Evolutionary conservation across 2,888 invertebrate species (phyloP).

Genomic region (Morpho achilles): DNA sequence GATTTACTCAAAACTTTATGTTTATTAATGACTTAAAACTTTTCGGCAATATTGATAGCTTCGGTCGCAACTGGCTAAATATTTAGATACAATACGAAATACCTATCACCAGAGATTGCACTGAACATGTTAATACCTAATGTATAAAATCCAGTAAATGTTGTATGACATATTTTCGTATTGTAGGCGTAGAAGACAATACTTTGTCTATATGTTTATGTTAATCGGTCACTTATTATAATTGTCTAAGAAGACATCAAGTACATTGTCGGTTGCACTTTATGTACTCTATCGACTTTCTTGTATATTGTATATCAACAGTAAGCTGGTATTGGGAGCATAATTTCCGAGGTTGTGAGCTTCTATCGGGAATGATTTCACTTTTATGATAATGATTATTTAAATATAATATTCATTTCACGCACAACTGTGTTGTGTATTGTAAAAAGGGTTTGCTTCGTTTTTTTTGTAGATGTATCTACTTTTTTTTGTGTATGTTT

Average conservation of each 20-base stretch:
- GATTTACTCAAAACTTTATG: no score
- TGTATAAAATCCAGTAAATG: constrained; percentile 19
- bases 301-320: constrained; percentile 59
- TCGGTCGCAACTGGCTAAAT: background rate
- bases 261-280: constrained; percentile 47
- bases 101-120: constrained; percentile 46
- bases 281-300: constrained; percentile 44
- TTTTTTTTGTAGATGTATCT: constrained; percentile 64
- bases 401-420: constrained; percentile 55
- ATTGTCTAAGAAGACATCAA: constrained; percentile 13
- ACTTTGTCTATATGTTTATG: constrained; percentile 18
- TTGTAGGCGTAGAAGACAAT: constrained; percentile 21
- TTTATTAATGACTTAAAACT: background rate
- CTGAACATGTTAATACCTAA: constrained; percentile 28
- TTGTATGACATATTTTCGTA: constrained; percentile 20
- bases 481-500: constrained; percentile 57
- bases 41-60: background rate
- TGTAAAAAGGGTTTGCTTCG: constrained; percentile 72
- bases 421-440: constrained; percentile 72
- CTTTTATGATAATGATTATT: constrained; percentile 54
- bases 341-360: constrained; percentile 78
- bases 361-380: constrained; percentile 76
- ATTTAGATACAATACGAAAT: constrained; percentile 25
- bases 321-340: constrained; percentile 79
- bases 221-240: constrained; percentile 15